Percentiles rank a stretch among this genome's conserved stretches.
phyloP scores from a whole-genome alignment of 2,113 vertebrate species.

The Perca flavescens region DNA sequence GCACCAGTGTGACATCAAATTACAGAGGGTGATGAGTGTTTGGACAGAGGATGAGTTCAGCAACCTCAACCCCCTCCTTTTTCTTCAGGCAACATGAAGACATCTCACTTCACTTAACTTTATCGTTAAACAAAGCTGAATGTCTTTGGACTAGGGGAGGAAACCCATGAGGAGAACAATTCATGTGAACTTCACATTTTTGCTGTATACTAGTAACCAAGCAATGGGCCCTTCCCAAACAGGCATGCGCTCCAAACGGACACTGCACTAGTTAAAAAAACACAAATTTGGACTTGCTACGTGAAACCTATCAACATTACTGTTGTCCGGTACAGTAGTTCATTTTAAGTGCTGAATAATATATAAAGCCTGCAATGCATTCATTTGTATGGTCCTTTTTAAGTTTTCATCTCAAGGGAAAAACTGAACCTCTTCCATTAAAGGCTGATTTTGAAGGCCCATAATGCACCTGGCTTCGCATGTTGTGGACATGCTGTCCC shows the following conservation, averaged over 20 bases:
- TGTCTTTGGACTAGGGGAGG: background rate
- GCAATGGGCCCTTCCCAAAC: too few relatives aligned
- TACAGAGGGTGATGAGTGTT: constrained; percentile 42
- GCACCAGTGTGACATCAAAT: constrained; percentile 12
- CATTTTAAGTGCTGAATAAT: background rate
- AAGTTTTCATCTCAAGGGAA: background rate
- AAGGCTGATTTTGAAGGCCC: constrained; percentile 13
- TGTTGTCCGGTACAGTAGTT: background rate
- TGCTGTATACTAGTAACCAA: too few relatives aligned
- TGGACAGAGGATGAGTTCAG: constrained; percentile 30
- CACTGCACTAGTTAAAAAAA: too few relatives aligned
- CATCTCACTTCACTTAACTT: constrained; percentile 7
- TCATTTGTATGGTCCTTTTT: background rate
- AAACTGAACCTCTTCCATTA: background rate
- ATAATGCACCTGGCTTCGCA: background rate
- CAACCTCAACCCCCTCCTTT: background rate
- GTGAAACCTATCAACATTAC: too few relatives aligned
- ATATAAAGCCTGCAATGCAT: background rate
- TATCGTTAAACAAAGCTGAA: background rate
- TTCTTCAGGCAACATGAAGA: constrained; percentile 23
- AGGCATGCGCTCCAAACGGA: too few relatives aligned
- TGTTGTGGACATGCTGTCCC: constrained; percentile 2
- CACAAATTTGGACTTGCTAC: too few relatives aligned
- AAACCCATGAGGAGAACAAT: background rate
- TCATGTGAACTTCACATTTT: background rate